These are phyloP conservation scores for Oryzias celebensis DNA, from an alignment of 2,113 vertebrate species.

Conservation along the genomic window DNA sequence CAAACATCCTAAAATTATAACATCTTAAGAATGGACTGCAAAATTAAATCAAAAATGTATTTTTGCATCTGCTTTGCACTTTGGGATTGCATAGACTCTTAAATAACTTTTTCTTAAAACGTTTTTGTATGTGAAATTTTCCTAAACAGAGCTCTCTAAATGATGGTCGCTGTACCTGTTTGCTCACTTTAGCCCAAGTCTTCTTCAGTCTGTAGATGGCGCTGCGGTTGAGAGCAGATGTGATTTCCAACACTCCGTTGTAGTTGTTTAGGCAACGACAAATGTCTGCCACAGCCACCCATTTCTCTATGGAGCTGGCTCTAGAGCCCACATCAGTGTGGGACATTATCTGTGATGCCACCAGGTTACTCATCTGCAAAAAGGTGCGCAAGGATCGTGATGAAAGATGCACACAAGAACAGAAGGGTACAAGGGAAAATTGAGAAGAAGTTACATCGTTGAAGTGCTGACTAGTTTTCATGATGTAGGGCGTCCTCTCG, in stretches of 20 bases:
- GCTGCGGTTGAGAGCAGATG: slow-evolving; percentile 95
- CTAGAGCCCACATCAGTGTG: slow-evolving; percentile 89
- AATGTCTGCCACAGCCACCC: slow-evolving; percentile 96
- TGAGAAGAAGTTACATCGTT: slow-evolving; percentile 85
- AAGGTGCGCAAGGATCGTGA: slow-evolving; percentile 4
- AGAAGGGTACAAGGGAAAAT: not conserved
- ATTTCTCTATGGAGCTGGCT: slow-evolving; percentile 94
- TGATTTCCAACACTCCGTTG: slow-evolving; percentile 96
- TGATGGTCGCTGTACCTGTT: slow-evolving; percentile 80
- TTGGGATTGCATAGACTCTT: no score
- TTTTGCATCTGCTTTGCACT: no score
- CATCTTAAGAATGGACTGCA: no score
- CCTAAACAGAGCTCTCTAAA: not conserved
- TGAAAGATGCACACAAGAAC: not conserved
- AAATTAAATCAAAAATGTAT: no score
- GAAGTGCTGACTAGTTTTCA: slow-evolving; percentile 98
- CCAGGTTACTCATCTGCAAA: slow-evolving; percentile 97
- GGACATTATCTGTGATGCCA: slow-evolving; percentile 97
- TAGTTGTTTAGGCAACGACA: slow-evolving; percentile 97
- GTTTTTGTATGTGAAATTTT: not conserved
- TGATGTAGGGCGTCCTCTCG: slow-evolving; percentile 92
- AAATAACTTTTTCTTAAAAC: no score
- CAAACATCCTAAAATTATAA: no score
- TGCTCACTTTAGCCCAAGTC: slow-evolving; percentile 97
- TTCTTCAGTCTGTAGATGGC: slow-evolving; percentile 98